Base-by-base conservation (phyloP, 2,113 vertebrate genomes). In the Candoia aspera region DNA sequence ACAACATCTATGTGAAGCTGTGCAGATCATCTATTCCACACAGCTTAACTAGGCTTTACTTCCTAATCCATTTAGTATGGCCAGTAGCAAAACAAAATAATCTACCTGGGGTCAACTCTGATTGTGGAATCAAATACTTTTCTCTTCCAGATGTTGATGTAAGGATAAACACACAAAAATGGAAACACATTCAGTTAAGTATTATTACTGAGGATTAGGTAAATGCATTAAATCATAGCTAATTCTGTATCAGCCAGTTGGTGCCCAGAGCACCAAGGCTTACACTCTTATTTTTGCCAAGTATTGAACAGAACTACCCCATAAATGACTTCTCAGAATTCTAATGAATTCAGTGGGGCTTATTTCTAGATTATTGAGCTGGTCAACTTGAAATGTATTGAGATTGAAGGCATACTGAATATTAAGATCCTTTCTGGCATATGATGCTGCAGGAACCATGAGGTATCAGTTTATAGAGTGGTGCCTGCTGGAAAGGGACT, bases 221-320 rank as follows among this genome's bases (percentile, higher is more conserved):
- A 42, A 87, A 21, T 37, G 5, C 19, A 59, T 37, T 23, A 58
- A 58, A 10, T 42, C 17, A 42, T 42, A 8, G 37, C 55, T 33
- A 59, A 87, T 58, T 33, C 55, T 89, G 0, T 0, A 87, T 91
- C 92, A 94, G 91, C 90, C 87, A 94, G 68, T 88, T 94, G 93
- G 86, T 59, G 83, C 54, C 87, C 54, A 95, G 49, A 90, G 86
- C 96, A 49, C 84, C 55, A 57, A 57, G 12, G 55, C 55, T 57
- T 57, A 57, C 13, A 15, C 55, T 57, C 49, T 57, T 57, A 57
- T 57, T 94, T 94, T 17, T 79, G n/a, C 68, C 11, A 79, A 79
- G 8, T 33, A 37, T 79, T 13, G 4, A 33, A 33, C 29, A 37
- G 9, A 29, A 33, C 12, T n/a, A 73, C 23, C 64, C n/a, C 13